phyloP scores from a whole-genome alignment of 2,113 vertebrate species.

The Emydocephalus ijimae region DNA sequence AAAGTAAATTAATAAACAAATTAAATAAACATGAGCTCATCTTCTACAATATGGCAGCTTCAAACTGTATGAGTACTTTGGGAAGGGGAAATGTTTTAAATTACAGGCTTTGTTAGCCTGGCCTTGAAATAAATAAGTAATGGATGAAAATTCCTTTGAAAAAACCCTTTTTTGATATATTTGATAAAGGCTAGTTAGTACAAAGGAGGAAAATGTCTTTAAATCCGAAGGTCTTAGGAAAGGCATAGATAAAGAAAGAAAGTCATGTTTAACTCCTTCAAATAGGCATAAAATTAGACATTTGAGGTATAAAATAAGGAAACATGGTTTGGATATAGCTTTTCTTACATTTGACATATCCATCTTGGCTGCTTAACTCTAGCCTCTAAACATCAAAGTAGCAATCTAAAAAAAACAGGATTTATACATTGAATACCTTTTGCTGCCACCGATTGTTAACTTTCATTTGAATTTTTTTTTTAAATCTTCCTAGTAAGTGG shows the following conservation, averaged over 20 bases:
- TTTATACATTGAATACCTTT: background rate
- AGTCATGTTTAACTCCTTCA: background rate
- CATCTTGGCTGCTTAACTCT: background rate
- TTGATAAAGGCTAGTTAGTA: background rate
- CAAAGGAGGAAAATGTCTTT: background rate
- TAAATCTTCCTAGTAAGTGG: background rate
- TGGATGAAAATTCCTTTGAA: background rate
- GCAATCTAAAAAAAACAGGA: background rate
- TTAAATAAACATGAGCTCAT: background rate
- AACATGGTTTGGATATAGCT: background rate
- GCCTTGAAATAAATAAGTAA: background rate
- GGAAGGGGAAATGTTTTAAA: background rate
- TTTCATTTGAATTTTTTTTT: background rate
- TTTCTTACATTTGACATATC: background rate
- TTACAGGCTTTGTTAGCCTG: background rate
- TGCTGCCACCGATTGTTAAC: background rate
- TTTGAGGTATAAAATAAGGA: background rate
- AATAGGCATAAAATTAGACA: background rate
- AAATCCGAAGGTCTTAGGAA: background rate
- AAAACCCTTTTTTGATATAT: background rate
- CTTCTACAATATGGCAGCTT: background rate
- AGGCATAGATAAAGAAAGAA: background rate
- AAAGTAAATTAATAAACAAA: slow-evolving; percentile 15
- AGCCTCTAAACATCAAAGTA: background rate
- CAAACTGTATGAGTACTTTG: background rate